Percentiles rank a stretch among this genome's conserved stretches.
These are phyloP conservation scores for Ceuthmochares aereus DNA, from an alignment of 2,113 vertebrate genomes.

Conservation along the genomic window DNA sequence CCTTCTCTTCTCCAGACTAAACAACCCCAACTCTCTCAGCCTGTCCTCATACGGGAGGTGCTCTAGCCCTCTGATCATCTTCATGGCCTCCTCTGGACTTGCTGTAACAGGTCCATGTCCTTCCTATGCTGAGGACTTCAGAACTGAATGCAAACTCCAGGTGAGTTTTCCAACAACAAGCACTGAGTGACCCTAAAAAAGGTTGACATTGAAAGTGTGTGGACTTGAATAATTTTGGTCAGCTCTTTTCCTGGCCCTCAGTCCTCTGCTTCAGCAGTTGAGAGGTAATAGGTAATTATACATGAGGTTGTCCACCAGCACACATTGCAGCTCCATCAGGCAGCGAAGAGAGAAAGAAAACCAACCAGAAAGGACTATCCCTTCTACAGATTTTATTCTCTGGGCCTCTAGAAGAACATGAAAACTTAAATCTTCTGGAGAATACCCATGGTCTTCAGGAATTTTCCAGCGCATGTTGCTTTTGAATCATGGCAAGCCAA, in stretches of 20 bases:
- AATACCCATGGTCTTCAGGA: background rate
- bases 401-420: background rate
- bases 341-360: background rate
- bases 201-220: fast-evolving
- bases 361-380: background rate
- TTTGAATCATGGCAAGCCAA: slow-evolving; percentile 13
- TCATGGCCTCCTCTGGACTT: no score
- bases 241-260: background rate
- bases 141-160: no score
- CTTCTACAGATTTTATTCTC: background rate
- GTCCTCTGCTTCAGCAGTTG: background rate
- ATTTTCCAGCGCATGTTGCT: slow-evolving; percentile 34
- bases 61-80: no score
- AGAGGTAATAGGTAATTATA: background rate
- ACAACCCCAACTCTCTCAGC: no score
- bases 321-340: background rate
- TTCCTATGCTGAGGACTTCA: no score
- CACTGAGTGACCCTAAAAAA: background rate
- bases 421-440: background rate
- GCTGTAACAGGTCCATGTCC: no score
- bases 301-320: background rate
- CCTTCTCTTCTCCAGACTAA: no score
- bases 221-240: background rate
- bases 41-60: no score
- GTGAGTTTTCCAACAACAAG: background rate